Evolutionary conservation across 92 coral and sea anemone species (phyloP).

Genomic region (Porites cylindrica): DNA sequence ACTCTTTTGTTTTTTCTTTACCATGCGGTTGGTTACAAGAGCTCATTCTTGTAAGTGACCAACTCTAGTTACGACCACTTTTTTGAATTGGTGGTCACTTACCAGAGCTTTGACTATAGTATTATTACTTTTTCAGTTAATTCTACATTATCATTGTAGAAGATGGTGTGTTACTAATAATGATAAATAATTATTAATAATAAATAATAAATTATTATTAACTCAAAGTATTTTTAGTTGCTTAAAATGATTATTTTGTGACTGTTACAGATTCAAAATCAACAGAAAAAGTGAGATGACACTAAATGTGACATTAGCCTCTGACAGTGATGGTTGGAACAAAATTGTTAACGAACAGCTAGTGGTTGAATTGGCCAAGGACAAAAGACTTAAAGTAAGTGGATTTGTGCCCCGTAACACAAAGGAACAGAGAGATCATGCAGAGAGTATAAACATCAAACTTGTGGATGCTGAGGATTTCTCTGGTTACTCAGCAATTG

Average conservation of each 20-base stretch:
- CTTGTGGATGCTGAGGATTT: conserved; percentile 22
- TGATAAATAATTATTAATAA: too few species aligned
- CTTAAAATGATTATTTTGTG: background rate
- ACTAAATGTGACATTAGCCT: conserved; percentile 24
- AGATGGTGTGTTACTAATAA: too few species aligned
- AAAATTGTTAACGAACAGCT: conserved; percentile 26
- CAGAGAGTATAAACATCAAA: conserved; percentile 11
- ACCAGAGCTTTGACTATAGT: too few species aligned
- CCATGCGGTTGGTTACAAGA: too few species aligned
- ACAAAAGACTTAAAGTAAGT: conserved; percentile 2
- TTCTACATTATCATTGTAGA: too few species aligned
- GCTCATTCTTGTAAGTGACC: too few species aligned
- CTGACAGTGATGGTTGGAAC: conserved; percentile 13
- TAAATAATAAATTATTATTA: too few species aligned
- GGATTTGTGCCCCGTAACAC: conserved; percentile 35
- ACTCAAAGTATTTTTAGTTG: background rate
- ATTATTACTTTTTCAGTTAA: too few species aligned
- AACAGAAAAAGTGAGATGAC: background rate
- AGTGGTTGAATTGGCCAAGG: conserved; percentile 12
- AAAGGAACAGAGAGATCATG: background rate
- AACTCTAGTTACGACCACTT: too few species aligned
- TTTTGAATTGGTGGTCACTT: too few species aligned
- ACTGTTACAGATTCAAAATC: conserved; percentile 1
- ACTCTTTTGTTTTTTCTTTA: too few species aligned
- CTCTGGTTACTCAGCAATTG: background rate